Evolutionary conservation across 2,888 invertebrate species (phyloP), one percentile per base, ranked within the genome.

Genomic region (Vesta saturnalis): DNA sequence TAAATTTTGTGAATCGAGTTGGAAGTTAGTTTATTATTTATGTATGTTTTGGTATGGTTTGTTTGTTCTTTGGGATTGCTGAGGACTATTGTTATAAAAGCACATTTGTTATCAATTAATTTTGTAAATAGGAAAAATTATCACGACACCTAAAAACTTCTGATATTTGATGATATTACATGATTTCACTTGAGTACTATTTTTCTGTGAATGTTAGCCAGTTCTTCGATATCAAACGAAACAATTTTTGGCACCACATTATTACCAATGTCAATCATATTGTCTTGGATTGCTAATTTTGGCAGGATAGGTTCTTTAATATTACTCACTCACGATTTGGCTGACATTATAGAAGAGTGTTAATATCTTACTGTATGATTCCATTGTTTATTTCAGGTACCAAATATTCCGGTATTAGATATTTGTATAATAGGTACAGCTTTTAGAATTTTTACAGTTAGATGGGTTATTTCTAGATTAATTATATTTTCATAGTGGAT

Each of bases 211-310:
- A 3, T 5, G 23, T 95, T 71, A 94, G 96, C 15, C 97, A 97
- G 85, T 97, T 97, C 85, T 92, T 94, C 83, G 98, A 99, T 84
- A 93, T 95, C 62, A 93, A 93, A 73, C 90, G 97, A 73, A 95
- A 95, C 85, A 95, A 96, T 85, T 98, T 99, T 85, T 95, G 95
- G 94, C 96, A 98, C 87, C 99, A 99, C 96, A 97, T 99, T 84
- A 87, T 97, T 62, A 99, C 99, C 86, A 99, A 99, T 83, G 89
- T 97, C 99, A 71, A 90, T 99, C 86, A 91, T 90, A 65, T 92
- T 98, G 82, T 97, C 97, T 72, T 99, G 97, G 96, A 90, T 95
- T 4, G 94, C 94, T 83, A 99, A 98, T 85, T 88, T 98, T 76
- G 93, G 94, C 78, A 90, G 95, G 70, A 92, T 97, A 74, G 99